Conservation (phyloP, 1,140 invertebrate species). For the Heliconius himera region DNA sequence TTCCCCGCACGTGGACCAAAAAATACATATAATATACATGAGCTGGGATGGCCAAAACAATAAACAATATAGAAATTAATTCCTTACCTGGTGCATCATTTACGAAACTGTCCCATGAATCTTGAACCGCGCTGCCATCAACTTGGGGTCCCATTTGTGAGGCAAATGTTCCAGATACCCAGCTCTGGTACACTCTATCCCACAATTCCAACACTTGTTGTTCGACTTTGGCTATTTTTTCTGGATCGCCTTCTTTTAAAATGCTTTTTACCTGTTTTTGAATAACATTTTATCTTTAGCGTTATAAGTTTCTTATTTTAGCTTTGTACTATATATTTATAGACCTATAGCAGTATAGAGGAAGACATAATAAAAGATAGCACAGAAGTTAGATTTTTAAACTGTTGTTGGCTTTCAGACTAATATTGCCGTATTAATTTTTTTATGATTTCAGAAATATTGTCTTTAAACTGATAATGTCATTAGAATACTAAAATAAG, state of each 20-base stretch:
- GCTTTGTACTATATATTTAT: no score
- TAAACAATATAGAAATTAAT: not conserved
- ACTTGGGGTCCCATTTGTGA: constrained; percentile 85
- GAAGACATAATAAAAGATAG: no score
- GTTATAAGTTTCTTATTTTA: no score
- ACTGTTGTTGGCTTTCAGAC: no score
- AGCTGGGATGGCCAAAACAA: not conserved
- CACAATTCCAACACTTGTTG: constrained; percentile 95
- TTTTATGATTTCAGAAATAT: no score
- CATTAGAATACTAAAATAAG: no score
- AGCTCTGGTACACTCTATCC: constrained; percentile 96
- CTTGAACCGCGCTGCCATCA: constrained; percentile 85
- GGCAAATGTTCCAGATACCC: constrained; percentile 85
- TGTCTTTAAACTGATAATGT: no score
- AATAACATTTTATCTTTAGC: not conserved
- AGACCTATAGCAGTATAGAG: no score
- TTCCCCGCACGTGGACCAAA: no score
- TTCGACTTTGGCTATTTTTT: constrained; percentile 93
- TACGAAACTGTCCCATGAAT: constrained; percentile 88
- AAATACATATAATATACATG: no score
- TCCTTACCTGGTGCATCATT: constrained; percentile 86
- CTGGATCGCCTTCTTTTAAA: constrained; percentile 90
- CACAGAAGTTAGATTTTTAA: no score
- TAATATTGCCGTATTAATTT: no score
- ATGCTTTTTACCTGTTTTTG: constrained; percentile 86